Conservation (phyloP, 2,888 invertebrate genomes). For the Pasiphila rectangulata region DNA sequence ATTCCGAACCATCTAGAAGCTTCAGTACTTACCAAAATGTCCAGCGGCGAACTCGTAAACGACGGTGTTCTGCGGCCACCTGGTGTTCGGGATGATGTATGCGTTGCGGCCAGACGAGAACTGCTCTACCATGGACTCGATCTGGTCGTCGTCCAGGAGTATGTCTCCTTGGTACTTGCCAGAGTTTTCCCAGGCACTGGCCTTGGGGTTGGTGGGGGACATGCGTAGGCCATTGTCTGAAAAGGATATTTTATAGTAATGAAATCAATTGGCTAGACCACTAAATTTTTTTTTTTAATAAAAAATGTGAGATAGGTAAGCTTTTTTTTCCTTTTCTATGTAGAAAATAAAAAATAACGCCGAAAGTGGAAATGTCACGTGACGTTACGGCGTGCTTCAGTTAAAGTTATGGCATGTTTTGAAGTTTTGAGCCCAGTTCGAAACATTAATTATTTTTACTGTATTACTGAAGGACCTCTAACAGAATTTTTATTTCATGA, state of each 20-base stretch:
- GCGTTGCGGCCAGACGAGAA: conserved; percentile 46
- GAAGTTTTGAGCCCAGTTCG: too few species aligned
- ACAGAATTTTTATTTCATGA: too few species aligned
- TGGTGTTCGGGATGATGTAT: conserved; percentile 44
- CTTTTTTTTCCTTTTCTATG: too few species aligned
- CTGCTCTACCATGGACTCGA: conserved; percentile 43
- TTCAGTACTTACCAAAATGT: conserved; percentile 40
- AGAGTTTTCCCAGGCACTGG: conserved; percentile 48
- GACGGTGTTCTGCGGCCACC: conserved; percentile 46
- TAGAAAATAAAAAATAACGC: too few species aligned
- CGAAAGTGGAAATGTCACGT: too few species aligned
- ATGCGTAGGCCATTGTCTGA: conserved; percentile 34
- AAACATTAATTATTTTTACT: too few species aligned
- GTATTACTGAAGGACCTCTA: too few species aligned
- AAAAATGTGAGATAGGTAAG: not conserved
- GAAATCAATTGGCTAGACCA: not conserved
- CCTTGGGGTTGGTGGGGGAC: conserved; percentile 33
- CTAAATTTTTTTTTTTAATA: too few species aligned
- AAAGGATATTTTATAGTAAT: not conserved
- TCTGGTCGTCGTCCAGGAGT: conserved; percentile 45
- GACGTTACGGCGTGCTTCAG: too few species aligned
- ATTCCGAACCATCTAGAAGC: too few species aligned
- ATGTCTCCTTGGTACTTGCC: conserved; percentile 60
- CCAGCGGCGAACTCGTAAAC: conserved; percentile 45
- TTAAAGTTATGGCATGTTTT: too few species aligned